Evolutionary conservation across 2,113 vertebrate genomes (phyloP), one percentile per base, ranked within the genome.

Genomic region (Platysteira castanea): DNA sequence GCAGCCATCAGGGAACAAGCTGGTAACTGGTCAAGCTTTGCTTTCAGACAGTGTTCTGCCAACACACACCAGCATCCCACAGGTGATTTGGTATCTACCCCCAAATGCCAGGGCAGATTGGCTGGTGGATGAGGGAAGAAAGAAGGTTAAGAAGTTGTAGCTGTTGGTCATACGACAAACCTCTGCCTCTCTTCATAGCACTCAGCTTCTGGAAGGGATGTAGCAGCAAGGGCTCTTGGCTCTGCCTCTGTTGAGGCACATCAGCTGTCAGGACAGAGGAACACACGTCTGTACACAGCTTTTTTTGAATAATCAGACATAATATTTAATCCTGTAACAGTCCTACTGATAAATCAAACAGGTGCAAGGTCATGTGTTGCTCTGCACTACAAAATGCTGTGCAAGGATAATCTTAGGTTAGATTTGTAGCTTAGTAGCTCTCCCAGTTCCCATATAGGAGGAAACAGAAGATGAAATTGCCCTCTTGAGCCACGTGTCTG

Each of bases 131-230:
- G 30, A 64, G 21, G 30, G 23, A 11, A 75, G 11, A 52, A 71
- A 18, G 22, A 52, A 78, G 13, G 15, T 44, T 47, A 15, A 54
- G 46, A 57, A 42, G 16, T 15, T 33, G 10, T 2, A 63, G 23
- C 6, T 73, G 76, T 85, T 69, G 24, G 8, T 53, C 1, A 0
- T 23, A 31, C 0, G 1, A 6, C 28, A 37, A 61, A 52, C 7
- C 19, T 57, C n/a, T 77, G 14, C 11, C 33, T 78, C 44, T 69
- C 22, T 22, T 60, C 10, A 7, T 8, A n/a, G 46, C 4, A 5
- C 12, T 61, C 33, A 24, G 7, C 24, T 44, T 52, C 63, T 77
- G 61, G 49, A 76, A 64, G 10, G 39, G 23, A 16, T 7, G 9
- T 5, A 56, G 71, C 19, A 39, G 59, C 16, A 30, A 52, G 21